Conservation (phyloP, 2,888 invertebrate genomes). For the Parelbella ahira region DNA sequence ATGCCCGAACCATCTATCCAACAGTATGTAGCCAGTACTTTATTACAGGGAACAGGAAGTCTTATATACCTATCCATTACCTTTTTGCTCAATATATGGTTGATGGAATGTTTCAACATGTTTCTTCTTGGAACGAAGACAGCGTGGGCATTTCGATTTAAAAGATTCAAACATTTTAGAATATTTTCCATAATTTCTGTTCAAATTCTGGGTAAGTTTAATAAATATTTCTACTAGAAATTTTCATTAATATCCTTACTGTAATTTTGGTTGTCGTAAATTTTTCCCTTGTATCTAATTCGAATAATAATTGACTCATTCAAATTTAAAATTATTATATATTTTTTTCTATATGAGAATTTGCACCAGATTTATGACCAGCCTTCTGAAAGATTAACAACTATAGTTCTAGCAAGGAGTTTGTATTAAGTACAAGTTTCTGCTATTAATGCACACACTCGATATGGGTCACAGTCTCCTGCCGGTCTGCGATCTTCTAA, state of each 20-base stretch:
- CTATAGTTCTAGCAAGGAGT: neutral
- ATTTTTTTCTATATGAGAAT: neutral
- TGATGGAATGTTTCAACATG: slow-evolving; percentile 61
- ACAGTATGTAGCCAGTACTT: slow-evolving; percentile 84
- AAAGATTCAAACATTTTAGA: slow-evolving; percentile 30
- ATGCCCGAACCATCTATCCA: slow-evolving; percentile 91
- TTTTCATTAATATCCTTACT: neutral
- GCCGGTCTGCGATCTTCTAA: slow-evolving; percentile 96
- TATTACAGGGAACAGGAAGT: slow-evolving; percentile 80
- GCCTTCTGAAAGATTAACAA: no score
- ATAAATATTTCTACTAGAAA: neutral
- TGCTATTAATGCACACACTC: slow-evolving; percentile 72
- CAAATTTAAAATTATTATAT: neutral
- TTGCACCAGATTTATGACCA: no score
- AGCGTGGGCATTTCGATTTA: slow-evolving; percentile 26
- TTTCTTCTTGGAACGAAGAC: slow-evolving; percentile 38
- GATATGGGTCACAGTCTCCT: slow-evolving; percentile 95
- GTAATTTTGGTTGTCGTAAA: neutral
- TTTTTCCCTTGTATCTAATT: slow-evolving; percentile 1
- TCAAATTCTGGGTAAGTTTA: neutral
- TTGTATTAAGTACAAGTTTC: slow-evolving; percentile 41
- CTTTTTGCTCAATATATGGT: slow-evolving; percentile 69
- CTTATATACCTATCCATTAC: slow-evolving; percentile 76
- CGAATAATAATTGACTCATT: neutral
- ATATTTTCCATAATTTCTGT: slow-evolving; percentile 30